These are phyloP conservation scores for Bungarus multicinctus DNA, from an alignment of 2,113 vertebrate species.

Conservation along the genomic window DNA sequence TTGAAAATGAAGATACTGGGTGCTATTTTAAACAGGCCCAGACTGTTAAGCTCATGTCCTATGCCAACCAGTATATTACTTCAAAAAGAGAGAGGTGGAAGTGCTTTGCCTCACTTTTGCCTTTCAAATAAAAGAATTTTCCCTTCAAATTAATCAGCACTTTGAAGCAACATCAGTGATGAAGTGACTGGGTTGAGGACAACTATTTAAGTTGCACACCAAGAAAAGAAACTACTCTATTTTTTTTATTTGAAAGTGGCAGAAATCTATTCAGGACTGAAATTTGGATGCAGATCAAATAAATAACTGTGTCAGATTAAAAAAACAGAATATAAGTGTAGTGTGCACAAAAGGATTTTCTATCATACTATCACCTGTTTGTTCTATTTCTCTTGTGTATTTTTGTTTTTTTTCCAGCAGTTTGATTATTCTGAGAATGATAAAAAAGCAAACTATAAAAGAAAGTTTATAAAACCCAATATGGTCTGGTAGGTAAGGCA, in stretches of 20 bases:
- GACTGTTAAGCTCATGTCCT: not conserved
- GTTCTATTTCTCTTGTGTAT: not conserved
- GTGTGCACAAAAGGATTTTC: not conserved
- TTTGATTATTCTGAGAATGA: not conserved
- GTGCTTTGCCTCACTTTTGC: not conserved
- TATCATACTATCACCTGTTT: not conserved
- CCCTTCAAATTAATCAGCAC: not conserved
- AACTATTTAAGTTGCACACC: not conserved
- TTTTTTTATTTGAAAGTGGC: not conserved
- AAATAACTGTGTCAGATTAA: not conserved
- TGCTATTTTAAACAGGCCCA: not conserved
- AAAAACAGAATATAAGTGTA: not conserved
- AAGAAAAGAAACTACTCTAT: not conserved
- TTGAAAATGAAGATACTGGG: not conserved
- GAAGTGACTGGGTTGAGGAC: not conserved
- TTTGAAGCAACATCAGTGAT: not conserved
- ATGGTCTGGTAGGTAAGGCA: not conserved
- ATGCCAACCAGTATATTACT: not conserved
- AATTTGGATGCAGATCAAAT: not conserved
- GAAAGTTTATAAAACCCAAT: not conserved
- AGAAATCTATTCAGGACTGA: not conserved
- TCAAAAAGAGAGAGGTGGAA: not conserved
- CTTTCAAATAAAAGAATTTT: not conserved
- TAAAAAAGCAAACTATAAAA: not conserved
- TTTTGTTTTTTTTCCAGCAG: not conserved